phyloP scores from a whole-genome alignment of 2,113 vertebrate species.

The Sebastes schlegelii region DNA sequence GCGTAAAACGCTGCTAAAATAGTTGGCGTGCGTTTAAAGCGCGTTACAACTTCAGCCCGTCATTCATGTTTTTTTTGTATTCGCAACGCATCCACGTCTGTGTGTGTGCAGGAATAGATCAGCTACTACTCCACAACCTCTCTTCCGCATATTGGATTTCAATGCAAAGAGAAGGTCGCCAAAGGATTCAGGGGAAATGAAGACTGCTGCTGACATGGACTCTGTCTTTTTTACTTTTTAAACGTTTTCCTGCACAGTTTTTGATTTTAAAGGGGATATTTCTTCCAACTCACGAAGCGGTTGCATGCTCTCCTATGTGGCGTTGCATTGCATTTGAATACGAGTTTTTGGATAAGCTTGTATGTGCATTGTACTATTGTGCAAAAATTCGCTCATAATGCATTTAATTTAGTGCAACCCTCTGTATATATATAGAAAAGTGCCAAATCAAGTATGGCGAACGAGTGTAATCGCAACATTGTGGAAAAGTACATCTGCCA shows the following conservation, averaged over 20 bases:
- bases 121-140: slow-evolving; percentile 68
- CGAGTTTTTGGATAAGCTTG: slow-evolving; percentile 35
- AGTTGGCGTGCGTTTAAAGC: slow-evolving; percentile 52
- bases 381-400: slow-evolving; percentile 55
- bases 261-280: not conserved
- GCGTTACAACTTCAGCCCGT: slow-evolving; percentile 53
- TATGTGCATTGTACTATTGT: slow-evolving; percentile 23
- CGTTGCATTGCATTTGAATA: slow-evolving; percentile 18
- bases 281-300: slow-evolving; percentile 18
- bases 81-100: slow-evolving; percentile 49
- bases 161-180: slow-evolving; percentile 70
- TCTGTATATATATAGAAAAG: slow-evolving; percentile 30
- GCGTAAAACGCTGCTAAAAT: slow-evolving; percentile 61
- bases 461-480: slow-evolving; percentile 79
- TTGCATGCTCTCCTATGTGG: slow-evolving; percentile 24
- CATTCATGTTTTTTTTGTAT: slow-evolving; percentile 56
- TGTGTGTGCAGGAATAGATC: slow-evolving; percentile 57
- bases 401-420: slow-evolving; percentile 55
- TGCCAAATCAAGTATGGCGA: slow-evolving; percentile 80
- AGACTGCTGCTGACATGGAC: slow-evolving; percentile 50
- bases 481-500: slow-evolving; percentile 85
- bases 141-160: slow-evolving; percentile 84
- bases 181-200: slow-evolving; percentile 66
- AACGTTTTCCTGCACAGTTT: slow-evolving; percentile 34
- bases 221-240: slow-evolving; percentile 35